Conservation (phyloP, 2,113 vertebrate genomes). For the Poeciliopsis occidentalis region DNA sequence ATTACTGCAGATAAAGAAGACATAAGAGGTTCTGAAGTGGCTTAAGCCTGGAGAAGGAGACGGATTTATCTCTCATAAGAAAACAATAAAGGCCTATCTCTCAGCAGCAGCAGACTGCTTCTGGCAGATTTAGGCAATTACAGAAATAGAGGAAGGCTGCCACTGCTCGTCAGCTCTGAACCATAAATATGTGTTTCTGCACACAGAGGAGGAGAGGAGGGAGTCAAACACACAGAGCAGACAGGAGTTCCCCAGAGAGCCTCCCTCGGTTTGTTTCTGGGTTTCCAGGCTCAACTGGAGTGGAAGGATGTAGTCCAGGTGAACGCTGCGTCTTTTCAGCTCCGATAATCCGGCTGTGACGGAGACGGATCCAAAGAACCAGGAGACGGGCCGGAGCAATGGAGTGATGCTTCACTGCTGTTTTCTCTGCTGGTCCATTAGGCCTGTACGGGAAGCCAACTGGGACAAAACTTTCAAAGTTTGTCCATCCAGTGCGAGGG, state of each 20-base stretch:
- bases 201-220: not conserved
- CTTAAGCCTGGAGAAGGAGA: conserved; percentile 14
- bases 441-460: not conserved
- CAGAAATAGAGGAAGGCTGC: conserved; percentile 9
- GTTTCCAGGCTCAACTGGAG: conserved; percentile 21
- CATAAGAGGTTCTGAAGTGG: conserved; percentile 41
- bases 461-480: conserved; percentile 8
- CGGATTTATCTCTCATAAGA: conserved; percentile 47
- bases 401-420: conserved; percentile 10
- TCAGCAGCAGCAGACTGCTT: conserved; percentile 30
- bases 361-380: not conserved
- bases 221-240: not conserved
- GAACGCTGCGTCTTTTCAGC: conserved; percentile 11
- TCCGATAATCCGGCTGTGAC: conserved; percentile 19
- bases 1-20: conserved; percentile 39
- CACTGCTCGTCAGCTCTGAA: conserved; percentile 17
- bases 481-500: not conserved
- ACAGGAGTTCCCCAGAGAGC: conserved; percentile 18
- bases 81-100: conserved; percentile 51
- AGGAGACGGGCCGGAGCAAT: conserved; percentile 12
- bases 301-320: conserved; percentile 31
- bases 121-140: conserved; percentile 41
- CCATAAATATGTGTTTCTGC: conserved; percentile 15
- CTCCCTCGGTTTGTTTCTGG: conserved; percentile 3
- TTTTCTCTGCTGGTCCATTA: conserved; percentile 6